Percentiles rank a stretch among this genome's conserved stretches.
Evolutionary conservation across 2,888 invertebrate genomes (phyloP).

Genomic region (Hirtodrosophila duncani): DNA sequence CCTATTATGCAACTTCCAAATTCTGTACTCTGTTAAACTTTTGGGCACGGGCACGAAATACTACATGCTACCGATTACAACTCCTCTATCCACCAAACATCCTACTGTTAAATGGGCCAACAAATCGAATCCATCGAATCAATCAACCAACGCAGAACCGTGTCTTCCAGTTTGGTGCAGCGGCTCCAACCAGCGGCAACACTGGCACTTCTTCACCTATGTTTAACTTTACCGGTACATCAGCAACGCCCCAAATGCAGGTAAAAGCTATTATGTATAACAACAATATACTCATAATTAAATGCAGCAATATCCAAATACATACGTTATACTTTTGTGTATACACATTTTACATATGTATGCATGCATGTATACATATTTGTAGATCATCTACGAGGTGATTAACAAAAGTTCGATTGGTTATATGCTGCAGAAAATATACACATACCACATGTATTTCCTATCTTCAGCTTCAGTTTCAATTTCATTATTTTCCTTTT

Average conservation of each 20-base stretch:
- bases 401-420: too few relatives aligned
- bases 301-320: not conserved
- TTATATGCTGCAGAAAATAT: too few relatives aligned
- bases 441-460: too few relatives aligned
- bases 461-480: too few relatives aligned
- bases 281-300: slow-evolving; percentile 8
- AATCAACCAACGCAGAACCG: slow-evolving; percentile 9
- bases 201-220: slow-evolving; percentile 5
- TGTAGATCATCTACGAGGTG: too few relatives aligned
- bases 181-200: slow-evolving; percentile 9
- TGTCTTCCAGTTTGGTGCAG: slow-evolving; percentile 48
- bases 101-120: too few relatives aligned
- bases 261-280: too few relatives aligned
- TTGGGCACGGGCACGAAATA: slow-evolving; percentile 41
- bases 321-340: slow-evolving; percentile 4
- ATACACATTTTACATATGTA: not conserved
- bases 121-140: slow-evolving; percentile 12
- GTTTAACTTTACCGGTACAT: slow-evolving; percentile 43
- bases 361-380: too few relatives aligned
- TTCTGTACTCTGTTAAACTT: slow-evolving; percentile 18
- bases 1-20: slow-evolving; percentile 8
- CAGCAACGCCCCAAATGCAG: slow-evolving; percentile 42
- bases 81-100: too few relatives aligned
- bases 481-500: too few relatives aligned
- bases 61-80: too few relatives aligned